phyloP scores from a whole-genome alignment of 1,140 invertebrate genomes.

The Heliothis virescens region DNA sequence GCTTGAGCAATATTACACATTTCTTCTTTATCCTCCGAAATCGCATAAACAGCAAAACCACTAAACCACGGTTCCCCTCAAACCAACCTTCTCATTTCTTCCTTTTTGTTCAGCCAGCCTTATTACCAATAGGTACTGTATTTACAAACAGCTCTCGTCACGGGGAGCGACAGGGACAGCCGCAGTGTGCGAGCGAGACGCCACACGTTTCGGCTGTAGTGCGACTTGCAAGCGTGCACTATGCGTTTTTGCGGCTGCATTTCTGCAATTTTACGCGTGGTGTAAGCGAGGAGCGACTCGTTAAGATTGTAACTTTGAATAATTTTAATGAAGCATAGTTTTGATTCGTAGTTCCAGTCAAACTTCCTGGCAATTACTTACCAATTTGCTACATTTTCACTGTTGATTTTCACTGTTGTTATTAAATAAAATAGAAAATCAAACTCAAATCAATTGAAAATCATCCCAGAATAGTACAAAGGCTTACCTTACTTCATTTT shows the following conservation, averaged over 20 bases:
- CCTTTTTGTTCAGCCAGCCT: conserved; percentile 10
- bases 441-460: no score
- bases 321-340: no score
- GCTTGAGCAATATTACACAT: neutral
- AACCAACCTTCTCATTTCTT: neutral
- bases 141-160: conserved; percentile 59
- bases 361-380: neutral
- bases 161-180: conserved; percentile 60
- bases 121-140: conserved; percentile 42
- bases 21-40: neutral
- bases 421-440: no score
- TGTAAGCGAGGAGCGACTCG: conserved; percentile 56
- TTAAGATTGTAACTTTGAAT: no score
- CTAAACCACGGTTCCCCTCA: neutral
- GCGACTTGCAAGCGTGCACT: conserved; percentile 74
- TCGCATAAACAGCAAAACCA: neutral
- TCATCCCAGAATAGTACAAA: neutral
- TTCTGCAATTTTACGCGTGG: conserved; percentile 69
- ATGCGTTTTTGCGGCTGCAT: conserved; percentile 80
- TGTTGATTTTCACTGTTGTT: no score
- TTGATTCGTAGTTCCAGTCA: no score
- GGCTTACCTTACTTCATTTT: no score
- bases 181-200: conserved; percentile 59
- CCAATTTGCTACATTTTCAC: no score
- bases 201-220: conserved; percentile 64